Percentiles rank a stretch among this genome's conserved stretches.
These are phyloP conservation scores for Salvator merianae DNA, from an alignment of 2,113 vertebrate genomes.

Conservation along the genomic window DNA sequence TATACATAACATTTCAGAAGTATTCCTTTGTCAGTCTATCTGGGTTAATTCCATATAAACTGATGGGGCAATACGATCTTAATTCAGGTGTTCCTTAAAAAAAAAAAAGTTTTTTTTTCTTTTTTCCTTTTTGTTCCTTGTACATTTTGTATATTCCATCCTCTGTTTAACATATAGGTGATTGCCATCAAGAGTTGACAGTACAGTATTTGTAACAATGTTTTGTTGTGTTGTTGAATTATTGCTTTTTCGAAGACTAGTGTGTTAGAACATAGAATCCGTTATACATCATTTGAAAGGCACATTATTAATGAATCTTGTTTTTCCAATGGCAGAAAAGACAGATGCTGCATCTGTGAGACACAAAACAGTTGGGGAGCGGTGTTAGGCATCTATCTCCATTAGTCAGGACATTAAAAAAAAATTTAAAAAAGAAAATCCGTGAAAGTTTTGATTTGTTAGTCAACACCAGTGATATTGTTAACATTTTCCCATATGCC, in stretches of 20 bases:
- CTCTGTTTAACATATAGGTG: neutral
- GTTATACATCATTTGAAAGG: conserved; percentile 5
- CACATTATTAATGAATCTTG: neutral
- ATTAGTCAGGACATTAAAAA: neutral
- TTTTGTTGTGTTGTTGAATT: neutral
- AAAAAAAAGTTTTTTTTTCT: no score
- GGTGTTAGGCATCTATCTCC: neutral
- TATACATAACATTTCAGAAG: neutral
- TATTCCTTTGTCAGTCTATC: neutral
- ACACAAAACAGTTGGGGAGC: neutral
- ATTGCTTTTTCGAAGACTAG: neutral
- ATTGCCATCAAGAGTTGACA: neutral
- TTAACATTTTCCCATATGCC: conserved; percentile 6
- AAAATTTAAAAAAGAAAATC: conserved; percentile 23
- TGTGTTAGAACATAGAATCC: neutral
- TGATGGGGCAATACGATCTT: neutral
- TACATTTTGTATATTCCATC: neutral
- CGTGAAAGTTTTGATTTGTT: conserved; percentile 14
- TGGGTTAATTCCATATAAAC: neutral
- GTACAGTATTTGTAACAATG: neutral
- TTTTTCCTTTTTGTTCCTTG: neutral
- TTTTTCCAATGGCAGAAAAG: conserved; percentile 12
- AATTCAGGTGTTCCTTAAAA: no score
- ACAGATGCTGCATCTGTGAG: neutral
- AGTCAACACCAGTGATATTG: neutral